Conservation (phyloP, 2,888 invertebrate species). For the Urechis unicinctus region DNA sequence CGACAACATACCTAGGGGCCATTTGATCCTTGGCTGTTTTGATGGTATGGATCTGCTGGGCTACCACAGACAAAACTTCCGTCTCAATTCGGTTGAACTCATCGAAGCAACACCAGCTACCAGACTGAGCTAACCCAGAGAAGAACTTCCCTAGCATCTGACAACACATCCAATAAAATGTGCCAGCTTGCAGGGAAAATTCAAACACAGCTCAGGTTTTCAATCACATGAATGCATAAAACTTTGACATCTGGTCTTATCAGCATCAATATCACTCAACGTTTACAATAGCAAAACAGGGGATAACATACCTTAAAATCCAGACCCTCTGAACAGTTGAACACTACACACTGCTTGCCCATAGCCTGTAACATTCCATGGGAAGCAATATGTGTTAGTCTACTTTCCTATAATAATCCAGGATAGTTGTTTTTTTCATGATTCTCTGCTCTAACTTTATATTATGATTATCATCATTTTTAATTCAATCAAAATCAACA, state of each 20-base stretch:
- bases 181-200: too few species aligned
- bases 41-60: conserved; percentile 50
- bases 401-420: too few species aligned
- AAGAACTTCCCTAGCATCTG: conserved; percentile 50
- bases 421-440: too few species aligned
- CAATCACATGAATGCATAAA: too few species aligned
- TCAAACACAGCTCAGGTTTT: too few species aligned
- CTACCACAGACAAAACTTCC: conserved; percentile 49
- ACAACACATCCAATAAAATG: too few species aligned
- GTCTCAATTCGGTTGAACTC: conserved; percentile 51
- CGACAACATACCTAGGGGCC: conserved; percentile 23
- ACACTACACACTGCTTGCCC: conserved; percentile 50
- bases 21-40: conserved; percentile 47
- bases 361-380: conserved; percentile 36
- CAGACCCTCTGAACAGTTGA: conserved; percentile 50
- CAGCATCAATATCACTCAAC: too few species aligned
- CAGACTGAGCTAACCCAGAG: conserved; percentile 49
- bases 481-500: too few species aligned
- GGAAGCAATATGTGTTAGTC: too few species aligned
- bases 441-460: too few species aligned
- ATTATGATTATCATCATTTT: too few species aligned
- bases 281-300: background rate
- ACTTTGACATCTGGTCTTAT: too few species aligned
- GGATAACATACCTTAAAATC: conserved; percentile 36
- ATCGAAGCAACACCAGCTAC: conserved; percentile 51